phyloP scores from a whole-genome alignment of 2,113 vertebrate species.

The Fregata magnificens region DNA sequence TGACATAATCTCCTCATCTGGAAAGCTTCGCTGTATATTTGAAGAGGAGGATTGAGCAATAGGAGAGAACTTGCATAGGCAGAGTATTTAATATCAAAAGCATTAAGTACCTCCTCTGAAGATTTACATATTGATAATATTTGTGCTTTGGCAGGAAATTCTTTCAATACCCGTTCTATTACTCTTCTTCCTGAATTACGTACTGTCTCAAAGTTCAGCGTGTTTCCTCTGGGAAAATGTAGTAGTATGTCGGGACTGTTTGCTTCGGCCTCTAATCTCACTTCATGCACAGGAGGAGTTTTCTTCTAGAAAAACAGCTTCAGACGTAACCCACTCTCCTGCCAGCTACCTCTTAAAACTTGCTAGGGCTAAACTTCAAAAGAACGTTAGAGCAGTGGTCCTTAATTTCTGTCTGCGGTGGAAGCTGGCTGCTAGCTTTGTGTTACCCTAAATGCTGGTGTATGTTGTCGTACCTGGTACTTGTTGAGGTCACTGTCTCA shows the following conservation, averaged over 20 bases:
- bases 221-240: slow-evolving; percentile 7
- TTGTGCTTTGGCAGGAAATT: slow-evolving; percentile 63
- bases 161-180: slow-evolving; percentile 59
- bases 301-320: neutral
- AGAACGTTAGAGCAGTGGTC: neutral
- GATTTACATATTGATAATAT: slow-evolving; percentile 63
- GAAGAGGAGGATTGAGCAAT: slow-evolving; percentile 19
- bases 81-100: slow-evolving; percentile 52
- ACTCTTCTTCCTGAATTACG: slow-evolving; percentile 58
- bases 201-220: neutral
- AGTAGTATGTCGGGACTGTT: neutral
- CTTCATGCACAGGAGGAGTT: neutral
- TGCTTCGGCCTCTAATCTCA: neutral
- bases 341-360: neutral
- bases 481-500: neutral
- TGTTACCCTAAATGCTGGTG: neutral
- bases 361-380: neutral
- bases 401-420: neutral
- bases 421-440: neutral
- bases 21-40: neutral
- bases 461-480: neutral
- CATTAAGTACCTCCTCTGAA: slow-evolving; percentile 52
- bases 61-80: slow-evolving; percentile 17
- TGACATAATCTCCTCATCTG: neutral
- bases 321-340: neutral